These are phyloP conservation scores for Premnoplex brunnescens DNA, from an alignment of 2,797 vertebrate genomes.

Conservation along the genomic window DNA sequence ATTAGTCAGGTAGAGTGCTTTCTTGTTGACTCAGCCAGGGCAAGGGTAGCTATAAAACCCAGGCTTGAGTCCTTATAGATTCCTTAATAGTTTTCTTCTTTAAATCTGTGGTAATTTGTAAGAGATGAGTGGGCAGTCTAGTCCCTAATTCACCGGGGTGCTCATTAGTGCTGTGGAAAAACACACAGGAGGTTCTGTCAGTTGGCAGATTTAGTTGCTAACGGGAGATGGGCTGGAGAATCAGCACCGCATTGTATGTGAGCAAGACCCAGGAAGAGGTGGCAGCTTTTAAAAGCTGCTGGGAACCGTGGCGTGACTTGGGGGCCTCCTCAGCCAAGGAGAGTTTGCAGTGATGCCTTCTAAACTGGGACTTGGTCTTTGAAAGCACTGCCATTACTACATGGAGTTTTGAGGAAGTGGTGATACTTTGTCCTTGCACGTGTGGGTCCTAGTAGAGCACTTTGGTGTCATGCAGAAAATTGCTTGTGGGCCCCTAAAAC, in stretches of 20 bases:
- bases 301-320: neutral
- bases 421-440: neutral
- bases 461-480: neutral
- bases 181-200: neutral
- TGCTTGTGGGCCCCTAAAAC: neutral
- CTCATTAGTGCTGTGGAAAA: constrained; percentile 35
- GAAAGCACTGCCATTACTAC: fast-evolving
- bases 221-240: neutral
- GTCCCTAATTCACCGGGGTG: constrained; percentile 3
- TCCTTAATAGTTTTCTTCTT: constrained; percentile 22
- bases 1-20: constrained; percentile 65
- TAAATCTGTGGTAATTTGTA: constrained; percentile 36
- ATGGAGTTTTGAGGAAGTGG: neutral
- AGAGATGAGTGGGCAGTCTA: constrained; percentile 22
- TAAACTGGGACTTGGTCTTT: neutral
- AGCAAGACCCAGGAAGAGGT: neutral
- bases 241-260: neutral
- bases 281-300: neutral
- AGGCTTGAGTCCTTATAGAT: constrained; percentile 7
- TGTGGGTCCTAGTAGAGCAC: neutral
- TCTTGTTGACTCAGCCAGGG: constrained; percentile 64
- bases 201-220: neutral
- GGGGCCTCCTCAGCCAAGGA: neutral
- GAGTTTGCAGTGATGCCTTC: neutral
- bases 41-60: constrained; percentile 55